Conservation (phyloP, 1,140 invertebrate genomes). For the Drosophila parvula region DNA sequence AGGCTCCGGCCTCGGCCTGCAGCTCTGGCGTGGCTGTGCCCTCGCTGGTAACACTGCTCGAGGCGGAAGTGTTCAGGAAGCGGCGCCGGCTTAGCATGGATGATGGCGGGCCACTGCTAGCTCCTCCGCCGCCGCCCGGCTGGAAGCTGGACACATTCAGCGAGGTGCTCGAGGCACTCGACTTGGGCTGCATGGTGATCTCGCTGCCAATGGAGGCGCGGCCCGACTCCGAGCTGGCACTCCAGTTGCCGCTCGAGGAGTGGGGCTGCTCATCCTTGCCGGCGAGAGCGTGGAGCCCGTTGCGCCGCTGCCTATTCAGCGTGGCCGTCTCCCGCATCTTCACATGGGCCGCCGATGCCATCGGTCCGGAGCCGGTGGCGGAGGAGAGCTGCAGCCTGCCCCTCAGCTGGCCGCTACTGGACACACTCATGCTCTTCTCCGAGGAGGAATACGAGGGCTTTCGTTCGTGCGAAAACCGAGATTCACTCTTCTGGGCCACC, state of each 20-base stretch:
- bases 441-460: constrained; percentile 91
- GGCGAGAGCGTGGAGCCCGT: constrained; percentile 83
- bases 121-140: constrained; percentile 84
- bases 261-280: constrained; percentile 90
- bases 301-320: constrained; percentile 86
- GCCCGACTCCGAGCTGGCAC: constrained; percentile 94
- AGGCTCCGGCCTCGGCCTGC: constrained; percentile 86
- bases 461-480: constrained; percentile 87
- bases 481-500: constrained; percentile 79
- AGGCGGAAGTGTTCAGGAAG: constrained; percentile 90
- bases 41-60: constrained; percentile 92
- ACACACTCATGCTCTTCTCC: constrained; percentile 86
- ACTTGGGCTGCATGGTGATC: constrained; percentile 91
- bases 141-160: constrained; percentile 86
- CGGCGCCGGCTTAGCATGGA: constrained; percentile 88
- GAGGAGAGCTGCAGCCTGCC: constrained; percentile 70
- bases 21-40: constrained; percentile 93
- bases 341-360: constrained; percentile 84
- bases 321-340: constrained; percentile 89
- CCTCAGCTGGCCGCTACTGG: constrained; percentile 75
- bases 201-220: constrained; percentile 92
- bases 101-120: constrained; percentile 87
- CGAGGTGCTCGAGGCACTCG: constrained; percentile 88
- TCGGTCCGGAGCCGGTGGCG: constrained; percentile 9
- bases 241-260: constrained; percentile 97